These are phyloP conservation scores for Astur gentilis DNA, from an alignment of 2,113 vertebrate genomes.

Conservation along the genomic window DNA sequence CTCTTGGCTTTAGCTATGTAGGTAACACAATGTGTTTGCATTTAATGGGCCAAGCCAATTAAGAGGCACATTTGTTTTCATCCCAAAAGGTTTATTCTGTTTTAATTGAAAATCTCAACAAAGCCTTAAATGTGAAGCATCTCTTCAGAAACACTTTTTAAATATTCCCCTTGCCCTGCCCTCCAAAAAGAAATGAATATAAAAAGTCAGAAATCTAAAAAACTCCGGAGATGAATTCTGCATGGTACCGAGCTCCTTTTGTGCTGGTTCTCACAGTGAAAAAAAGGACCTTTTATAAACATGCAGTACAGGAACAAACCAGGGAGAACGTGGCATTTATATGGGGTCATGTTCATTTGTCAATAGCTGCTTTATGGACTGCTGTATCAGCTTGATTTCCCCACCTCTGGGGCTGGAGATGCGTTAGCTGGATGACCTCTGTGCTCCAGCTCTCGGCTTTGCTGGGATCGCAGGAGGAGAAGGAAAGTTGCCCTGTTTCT, in stretches of 20 bases:
- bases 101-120: background rate
- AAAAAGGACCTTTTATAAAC: background rate
- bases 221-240: background rate
- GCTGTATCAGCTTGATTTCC: background rate
- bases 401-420: background rate
- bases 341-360: background rate
- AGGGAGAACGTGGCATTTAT: background rate
- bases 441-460: background rate
- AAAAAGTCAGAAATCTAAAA: background rate
- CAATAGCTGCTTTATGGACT: background rate
- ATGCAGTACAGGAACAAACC: rapidly evolving
- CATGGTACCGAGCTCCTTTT: background rate
- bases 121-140: background rate
- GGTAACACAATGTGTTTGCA: background rate
- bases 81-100: background rate
- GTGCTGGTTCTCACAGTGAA: background rate
- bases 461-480: background rate
- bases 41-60: background rate
- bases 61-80: background rate
- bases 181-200: background rate
- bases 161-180: background rate
- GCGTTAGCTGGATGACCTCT: background rate
- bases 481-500: background rate
- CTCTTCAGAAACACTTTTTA: background rate
- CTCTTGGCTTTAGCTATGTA: background rate